These are phyloP conservation scores for Pionites leucogaster DNA, from an alignment of 2,113 vertebrate species.

Conservation along the genomic window DNA sequence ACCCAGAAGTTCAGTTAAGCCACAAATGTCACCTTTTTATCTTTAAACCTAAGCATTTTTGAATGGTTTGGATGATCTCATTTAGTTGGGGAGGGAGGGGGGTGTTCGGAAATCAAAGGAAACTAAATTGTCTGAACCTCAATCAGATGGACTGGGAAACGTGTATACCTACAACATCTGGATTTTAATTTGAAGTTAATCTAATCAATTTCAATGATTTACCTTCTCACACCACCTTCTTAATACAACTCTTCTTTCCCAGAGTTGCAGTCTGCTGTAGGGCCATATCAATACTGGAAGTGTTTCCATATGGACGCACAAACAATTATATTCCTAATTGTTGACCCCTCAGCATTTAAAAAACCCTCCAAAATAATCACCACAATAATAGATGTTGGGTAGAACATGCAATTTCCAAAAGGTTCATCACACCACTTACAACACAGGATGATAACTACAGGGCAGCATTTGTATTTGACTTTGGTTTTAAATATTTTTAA, in stretches of 20 bases:
- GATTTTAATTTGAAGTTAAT: background rate
- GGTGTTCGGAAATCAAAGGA: background rate
- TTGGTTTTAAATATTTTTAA: background rate
- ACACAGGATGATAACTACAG: background rate
- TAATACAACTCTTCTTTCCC: background rate
- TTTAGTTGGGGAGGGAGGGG: background rate
- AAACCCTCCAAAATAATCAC: background rate
- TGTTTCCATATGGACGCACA: background rate
- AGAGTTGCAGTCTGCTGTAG: background rate
- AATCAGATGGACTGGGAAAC: background rate
- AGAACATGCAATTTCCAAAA: background rate
- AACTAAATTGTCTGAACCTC: background rate
- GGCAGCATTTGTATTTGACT: background rate
- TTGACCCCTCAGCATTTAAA: background rate
- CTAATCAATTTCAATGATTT: background rate
- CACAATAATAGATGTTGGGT: background rate
- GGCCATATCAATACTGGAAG: background rate
- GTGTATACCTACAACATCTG: background rate
- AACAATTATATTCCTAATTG: background rate
- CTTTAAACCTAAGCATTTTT: background rate
- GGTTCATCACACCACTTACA: background rate
- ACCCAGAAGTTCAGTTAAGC: background rate
- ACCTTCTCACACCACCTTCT: background rate
- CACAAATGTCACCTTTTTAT: background rate
- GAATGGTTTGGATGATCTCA: background rate